These are phyloP conservation scores for Sphyrna mokarran DNA, from an alignment of 2,113 vertebrate species.

Conservation along the genomic window DNA sequence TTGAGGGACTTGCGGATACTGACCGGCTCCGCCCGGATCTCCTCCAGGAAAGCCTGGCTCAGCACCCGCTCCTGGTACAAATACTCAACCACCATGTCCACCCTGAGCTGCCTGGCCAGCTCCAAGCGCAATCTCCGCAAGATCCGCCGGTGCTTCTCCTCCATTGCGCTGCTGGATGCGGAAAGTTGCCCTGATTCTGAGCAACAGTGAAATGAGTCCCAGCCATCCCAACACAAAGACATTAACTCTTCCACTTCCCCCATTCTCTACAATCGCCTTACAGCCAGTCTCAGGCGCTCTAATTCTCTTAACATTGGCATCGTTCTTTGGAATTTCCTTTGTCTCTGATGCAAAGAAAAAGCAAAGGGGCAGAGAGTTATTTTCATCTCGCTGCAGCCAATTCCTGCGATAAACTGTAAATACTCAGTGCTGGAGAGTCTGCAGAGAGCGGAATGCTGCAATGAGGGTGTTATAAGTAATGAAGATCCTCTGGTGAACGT, in stretches of 20 bases:
- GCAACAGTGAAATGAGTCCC: background rate
- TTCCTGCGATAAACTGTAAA: background rate
- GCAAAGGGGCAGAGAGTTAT: background rate
- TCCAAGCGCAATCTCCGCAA: conserved; percentile 68
- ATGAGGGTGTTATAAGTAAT: background rate
- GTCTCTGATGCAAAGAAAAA: background rate
- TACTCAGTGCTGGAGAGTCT: background rate
- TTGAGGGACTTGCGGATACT: conserved; percentile 61
- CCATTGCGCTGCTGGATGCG: conserved; percentile 56
- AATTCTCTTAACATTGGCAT: background rate
- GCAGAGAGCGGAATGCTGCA: background rate
- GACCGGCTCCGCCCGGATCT: conserved; percentile 68
- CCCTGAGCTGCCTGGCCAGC: conserved; percentile 69
- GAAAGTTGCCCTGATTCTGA: background rate
- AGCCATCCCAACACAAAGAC: background rate
- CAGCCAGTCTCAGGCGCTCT: background rate
- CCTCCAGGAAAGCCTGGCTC: conserved; percentile 68
- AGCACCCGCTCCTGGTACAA: conserved; percentile 82
- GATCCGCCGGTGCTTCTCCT: conserved; percentile 66
- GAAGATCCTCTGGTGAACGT: background rate
- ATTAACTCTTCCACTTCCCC: background rate
- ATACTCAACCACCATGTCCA: conserved; percentile 72
- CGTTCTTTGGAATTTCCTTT: background rate
- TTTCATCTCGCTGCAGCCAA: background rate
- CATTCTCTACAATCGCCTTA: background rate